phyloP scores from a whole-genome alignment of 2,113 vertebrate genomes.

The Cryptoleucopteryx plumbea region DNA sequence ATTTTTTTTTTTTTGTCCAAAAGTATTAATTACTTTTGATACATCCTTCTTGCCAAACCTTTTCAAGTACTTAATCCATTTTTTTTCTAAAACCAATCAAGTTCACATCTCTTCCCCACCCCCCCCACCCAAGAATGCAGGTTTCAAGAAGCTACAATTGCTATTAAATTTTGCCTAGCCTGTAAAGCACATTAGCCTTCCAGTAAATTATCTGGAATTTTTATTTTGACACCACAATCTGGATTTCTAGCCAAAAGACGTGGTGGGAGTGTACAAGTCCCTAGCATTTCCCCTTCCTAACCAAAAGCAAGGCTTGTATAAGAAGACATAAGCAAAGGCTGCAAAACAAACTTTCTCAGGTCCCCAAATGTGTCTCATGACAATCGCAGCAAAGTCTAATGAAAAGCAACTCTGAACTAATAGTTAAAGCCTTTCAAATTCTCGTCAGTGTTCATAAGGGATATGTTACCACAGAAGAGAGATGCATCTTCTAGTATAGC shows the following conservation, averaged over 20 bases:
- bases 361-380: background rate
- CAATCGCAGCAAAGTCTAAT: background rate
- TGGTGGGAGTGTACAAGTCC: background rate
- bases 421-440: background rate
- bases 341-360: background rate
- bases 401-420: background rate
- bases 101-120: background rate
- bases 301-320: background rate
- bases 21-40: background rate
- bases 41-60: background rate
- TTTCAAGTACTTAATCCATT: rapidly evolving
- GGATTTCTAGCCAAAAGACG: background rate
- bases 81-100: background rate
- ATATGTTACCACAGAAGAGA: background rate
- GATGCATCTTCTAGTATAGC: background rate
- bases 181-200: background rate
- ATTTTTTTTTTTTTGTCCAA: background rate
- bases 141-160: background rate
- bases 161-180: background rate
- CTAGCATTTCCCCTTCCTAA: background rate
- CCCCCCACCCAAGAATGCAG: background rate
- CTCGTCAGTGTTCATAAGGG: background rate
- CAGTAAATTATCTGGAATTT: background rate
- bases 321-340: background rate
- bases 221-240: background rate